These are phyloP conservation scores for Zaprionus tsacasi DNA, from an alignment of 1,140 invertebrate species.

Conservation along the genomic window DNA sequence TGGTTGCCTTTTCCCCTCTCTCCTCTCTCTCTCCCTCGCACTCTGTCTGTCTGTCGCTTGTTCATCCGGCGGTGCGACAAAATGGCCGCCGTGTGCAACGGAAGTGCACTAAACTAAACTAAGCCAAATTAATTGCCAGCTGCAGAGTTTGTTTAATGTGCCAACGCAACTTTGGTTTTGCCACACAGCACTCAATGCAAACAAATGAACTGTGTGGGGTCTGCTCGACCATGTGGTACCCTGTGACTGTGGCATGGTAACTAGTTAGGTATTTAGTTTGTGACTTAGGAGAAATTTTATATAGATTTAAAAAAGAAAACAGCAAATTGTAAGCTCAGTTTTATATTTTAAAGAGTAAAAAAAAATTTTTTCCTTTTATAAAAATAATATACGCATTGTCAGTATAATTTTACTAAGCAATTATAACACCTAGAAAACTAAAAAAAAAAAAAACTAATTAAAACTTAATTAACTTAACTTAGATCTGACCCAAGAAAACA, in stretches of 20 bases:
- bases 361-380: too few species aligned
- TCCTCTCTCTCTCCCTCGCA: not conserved
- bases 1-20: not conserved
- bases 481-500: not conserved
- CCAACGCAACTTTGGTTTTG: constrained; percentile 75
- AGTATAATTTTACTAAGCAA: too few species aligned
- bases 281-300: too few species aligned
- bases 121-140: constrained; percentile 79
- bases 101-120: constrained; percentile 81
- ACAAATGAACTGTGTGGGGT: not conserved
- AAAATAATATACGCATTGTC: too few species aligned
- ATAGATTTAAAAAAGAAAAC: too few species aligned
- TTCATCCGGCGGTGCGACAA: constrained; percentile 73
- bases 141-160: constrained; percentile 72
- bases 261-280: too few species aligned
- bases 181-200: constrained; percentile 30
- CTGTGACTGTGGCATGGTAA: not conserved
- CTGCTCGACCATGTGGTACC: not conserved
- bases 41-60: constrained; percentile 45
- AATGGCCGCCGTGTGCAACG: constrained; percentile 76
- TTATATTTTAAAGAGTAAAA: too few species aligned
- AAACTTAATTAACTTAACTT: not conserved
- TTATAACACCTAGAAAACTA: too few species aligned
- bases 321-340: too few species aligned
- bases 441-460: not conserved